A percentile compares a stretch with the other conserved stretches of the same genome.
Conservation (phyloP, 2,113 vertebrate genomes). For the Cynocephalus volans region DNA sequence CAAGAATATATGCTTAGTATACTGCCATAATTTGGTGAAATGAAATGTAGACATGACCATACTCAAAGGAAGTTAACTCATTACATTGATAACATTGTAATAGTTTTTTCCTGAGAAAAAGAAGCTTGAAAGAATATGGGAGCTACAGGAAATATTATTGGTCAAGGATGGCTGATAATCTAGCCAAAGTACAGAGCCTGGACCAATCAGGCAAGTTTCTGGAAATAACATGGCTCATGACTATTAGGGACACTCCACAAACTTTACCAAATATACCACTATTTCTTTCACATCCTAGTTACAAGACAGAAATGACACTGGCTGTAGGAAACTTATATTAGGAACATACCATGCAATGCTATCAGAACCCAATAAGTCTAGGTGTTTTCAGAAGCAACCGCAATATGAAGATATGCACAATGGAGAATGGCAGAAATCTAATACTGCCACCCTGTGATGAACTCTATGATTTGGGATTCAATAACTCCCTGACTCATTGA, state of each 20-base stretch:
- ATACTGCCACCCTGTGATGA: neutral
- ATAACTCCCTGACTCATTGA: neutral
- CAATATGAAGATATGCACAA: neutral
- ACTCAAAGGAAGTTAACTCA: neutral
- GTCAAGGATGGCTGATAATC: neutral
- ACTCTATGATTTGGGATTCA: neutral
- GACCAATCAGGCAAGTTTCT: neutral
- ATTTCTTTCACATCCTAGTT: neutral
- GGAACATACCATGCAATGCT: neutral
- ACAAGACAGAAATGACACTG: neutral
- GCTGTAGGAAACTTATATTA: neutral
- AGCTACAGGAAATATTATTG: neutral
- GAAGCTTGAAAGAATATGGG: neutral
- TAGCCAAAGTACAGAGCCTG: neutral
- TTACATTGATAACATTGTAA: neutral
- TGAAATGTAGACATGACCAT: neutral
- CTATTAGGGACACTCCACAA: neutral
- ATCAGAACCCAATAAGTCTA: neutral
- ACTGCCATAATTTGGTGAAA: neutral
- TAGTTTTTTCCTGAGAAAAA: neutral
- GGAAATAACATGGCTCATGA: neutral
- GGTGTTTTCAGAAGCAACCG: neutral
- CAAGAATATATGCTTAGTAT: neutral
- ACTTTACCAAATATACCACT: neutral
- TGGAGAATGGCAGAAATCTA: neutral